Base-by-base conservation (phyloP, 2,888 invertebrate genomes). In the Thera britannica region DNA sequence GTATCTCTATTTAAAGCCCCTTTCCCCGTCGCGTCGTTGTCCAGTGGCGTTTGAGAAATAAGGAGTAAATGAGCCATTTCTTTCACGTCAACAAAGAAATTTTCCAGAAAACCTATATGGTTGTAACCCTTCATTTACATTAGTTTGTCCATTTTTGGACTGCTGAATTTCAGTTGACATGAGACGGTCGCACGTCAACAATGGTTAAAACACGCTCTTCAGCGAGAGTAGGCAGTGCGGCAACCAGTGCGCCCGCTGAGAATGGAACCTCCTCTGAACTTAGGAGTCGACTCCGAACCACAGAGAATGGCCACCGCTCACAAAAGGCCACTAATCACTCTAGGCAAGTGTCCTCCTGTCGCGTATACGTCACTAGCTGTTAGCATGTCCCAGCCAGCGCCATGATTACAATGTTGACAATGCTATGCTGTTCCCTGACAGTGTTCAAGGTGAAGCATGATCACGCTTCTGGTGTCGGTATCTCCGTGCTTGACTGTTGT, bases 301-400 rank as follows among this genome's bases (percentile, higher is more conserved):
- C 87, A 83, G 90, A 92, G 79, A 90, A 90, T 78, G 90, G 90
- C 83, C 89, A 89, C 80, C 89, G 90, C 82, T 83, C 90, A 59
- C 90, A 90, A 86, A 91, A 87, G 83, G 81, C 81, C 80, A 81
- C 78, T 85, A 82, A 79, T 85, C 82, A 81, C 77, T 79, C 84
- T 92, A 93, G 93, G 93, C 93, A 93, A 93, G 93, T 93, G 84
- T 86, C 82, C 81, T 83, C 81, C 80, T 82, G 80, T 79, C 83
- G 84, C 82, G 85, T 85, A 97, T 56, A 38, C 56, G 41, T 36
- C 57, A 57, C 90, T 95, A 98, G 85, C 97, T 97, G 94, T 77
- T 77, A 83, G 84, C 85, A 84, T 87, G 85, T 77, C 75, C 71
- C 66, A 52, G 58, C 71, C 66, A 52, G 58, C 48, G 12, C 48